Conservation (phyloP, 1,140 invertebrate species). For the Drosophila bocqueti region DNA sequence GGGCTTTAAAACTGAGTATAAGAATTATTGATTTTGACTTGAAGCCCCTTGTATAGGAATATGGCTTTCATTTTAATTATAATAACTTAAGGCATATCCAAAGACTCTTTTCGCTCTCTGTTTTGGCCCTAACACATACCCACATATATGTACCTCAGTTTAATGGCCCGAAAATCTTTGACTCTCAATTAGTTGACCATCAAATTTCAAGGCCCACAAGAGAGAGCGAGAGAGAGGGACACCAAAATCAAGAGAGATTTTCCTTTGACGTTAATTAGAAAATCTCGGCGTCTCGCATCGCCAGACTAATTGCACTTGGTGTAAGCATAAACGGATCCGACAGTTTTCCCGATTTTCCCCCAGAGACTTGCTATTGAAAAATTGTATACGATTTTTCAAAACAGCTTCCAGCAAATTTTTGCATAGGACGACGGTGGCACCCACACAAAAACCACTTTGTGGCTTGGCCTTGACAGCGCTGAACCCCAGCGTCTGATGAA, state of each 20-base stretch:
- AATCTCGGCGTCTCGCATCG: slow-evolving; percentile 34
- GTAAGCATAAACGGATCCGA: slow-evolving; percentile 9
- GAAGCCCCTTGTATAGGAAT: neutral
- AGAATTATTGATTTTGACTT: neutral
- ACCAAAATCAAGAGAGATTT: neutral
- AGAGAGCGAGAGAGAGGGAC: neutral
- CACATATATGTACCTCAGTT: slow-evolving; percentile 6
- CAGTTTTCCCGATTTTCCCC: slow-evolving; percentile 18
- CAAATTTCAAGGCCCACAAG: slow-evolving; percentile 14
- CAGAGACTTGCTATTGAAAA: slow-evolving; percentile 15
- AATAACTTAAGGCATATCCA: neutral
- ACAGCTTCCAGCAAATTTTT: slow-evolving; percentile 8
- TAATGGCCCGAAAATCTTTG: slow-evolving; percentile 42
- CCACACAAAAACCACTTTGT: slow-evolving; percentile 4
- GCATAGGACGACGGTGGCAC: slow-evolving; percentile 3
- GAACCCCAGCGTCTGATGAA: slow-evolving; percentile 12
- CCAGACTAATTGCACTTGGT: slow-evolving; percentile 37
- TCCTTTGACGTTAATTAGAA: slow-evolving; percentile 54
- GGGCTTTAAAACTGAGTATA: neutral
- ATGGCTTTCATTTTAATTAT: neutral
- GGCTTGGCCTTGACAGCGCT: slow-evolving; percentile 8
- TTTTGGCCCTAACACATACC: neutral
- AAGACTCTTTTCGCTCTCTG: neutral
- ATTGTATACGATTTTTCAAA: slow-evolving; percentile 23
- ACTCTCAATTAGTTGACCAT: slow-evolving; percentile 42